These are phyloP conservation scores for Lampris incognitus DNA, from an alignment of 2,113 vertebrate genomes.

Conservation along the genomic window DNA sequence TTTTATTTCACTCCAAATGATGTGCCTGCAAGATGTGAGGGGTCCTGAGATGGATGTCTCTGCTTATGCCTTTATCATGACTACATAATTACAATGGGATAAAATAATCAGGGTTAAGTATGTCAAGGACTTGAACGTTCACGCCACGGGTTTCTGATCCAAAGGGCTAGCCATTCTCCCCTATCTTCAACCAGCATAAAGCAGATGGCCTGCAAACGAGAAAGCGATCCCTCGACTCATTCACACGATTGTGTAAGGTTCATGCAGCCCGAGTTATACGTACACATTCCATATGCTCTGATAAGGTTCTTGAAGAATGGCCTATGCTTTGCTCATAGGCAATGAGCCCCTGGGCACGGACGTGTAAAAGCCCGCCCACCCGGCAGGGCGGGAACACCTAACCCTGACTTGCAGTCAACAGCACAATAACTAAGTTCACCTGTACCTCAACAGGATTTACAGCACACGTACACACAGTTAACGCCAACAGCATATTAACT, in stretches of 20 bases:
- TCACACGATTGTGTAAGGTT: conserved; percentile 23
- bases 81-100: background rate
- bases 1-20: background rate
- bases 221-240: background rate
- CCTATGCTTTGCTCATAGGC: no score
- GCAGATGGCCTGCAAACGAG: background rate
- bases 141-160: background rate
- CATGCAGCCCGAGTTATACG: background rate
- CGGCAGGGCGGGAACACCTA: no score
- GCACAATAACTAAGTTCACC: no score
- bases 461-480: no score
- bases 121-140: background rate
- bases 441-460: no score
- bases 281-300: background rate
- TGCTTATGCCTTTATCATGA: background rate
- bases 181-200: background rate
- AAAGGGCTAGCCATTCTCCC: background rate
- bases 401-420: no score
- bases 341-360: no score
- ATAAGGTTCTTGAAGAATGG: background rate
- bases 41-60: background rate
- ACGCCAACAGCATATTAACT: no score
- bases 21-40: background rate
- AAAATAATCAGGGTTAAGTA: background rate
- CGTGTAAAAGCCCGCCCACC: no score